phyloP scores from a whole-genome alignment of 2,113 vertebrate genomes.

The Irena cyanogastra region DNA sequence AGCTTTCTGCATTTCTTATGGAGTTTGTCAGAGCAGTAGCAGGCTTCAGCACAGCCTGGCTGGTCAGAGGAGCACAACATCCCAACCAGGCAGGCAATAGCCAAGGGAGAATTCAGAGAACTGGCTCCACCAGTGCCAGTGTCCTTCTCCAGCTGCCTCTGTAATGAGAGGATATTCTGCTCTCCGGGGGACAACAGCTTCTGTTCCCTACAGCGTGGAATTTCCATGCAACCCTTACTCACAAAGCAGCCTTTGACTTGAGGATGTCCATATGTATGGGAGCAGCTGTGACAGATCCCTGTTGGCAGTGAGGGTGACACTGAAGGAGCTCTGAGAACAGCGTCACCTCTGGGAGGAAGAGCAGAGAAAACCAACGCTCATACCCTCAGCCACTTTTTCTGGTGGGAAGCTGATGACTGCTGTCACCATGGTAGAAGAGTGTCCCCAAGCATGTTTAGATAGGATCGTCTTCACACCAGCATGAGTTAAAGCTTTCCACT shows the following conservation, averaged over 20 bases:
- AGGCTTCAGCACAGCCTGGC: not conserved
- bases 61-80: not conserved
- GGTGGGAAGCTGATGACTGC: not conserved
- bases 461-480: not conserved
- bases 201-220: conserved; percentile 7
- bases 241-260: not conserved
- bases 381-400: not conserved
- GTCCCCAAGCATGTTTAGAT: not conserved
- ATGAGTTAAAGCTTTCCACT: not conserved
- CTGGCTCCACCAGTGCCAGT: not conserved
- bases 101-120: not conserved
- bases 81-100: not conserved
- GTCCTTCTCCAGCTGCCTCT: not conserved
- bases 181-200: not conserved
- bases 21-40: not conserved
- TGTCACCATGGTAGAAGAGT: not conserved
- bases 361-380: fast-evolving
- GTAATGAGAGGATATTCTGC: not conserved
- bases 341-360: not conserved
- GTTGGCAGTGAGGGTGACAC: not conserved
- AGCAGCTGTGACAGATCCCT: not conserved
- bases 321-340: not conserved
- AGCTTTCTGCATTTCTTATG: not conserved
- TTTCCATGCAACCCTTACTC: not conserved
- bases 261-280: not conserved